phyloP scores from a whole-genome alignment of 92 coral and sea anemone species.

The Bergia puertoricense region DNA sequence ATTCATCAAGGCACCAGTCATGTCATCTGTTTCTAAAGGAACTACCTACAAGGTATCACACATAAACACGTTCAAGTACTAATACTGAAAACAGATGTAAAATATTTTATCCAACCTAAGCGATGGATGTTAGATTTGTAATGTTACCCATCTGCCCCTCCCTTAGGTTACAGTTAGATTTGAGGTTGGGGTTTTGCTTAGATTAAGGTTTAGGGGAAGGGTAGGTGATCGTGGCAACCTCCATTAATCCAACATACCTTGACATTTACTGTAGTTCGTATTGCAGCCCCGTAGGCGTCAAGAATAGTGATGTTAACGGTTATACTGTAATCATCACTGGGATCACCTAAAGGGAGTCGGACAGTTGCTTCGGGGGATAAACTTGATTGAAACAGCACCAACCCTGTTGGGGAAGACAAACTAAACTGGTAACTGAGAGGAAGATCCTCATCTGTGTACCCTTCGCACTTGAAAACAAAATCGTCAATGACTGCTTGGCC shows the following conservation, averaged over 20 bases:
- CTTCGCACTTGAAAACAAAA: conserved; percentile 60
- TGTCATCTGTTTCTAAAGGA: conserved; percentile 63
- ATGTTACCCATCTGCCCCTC: too few relatives aligned
- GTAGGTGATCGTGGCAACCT: too few relatives aligned
- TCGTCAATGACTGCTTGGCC: conserved; percentile 75
- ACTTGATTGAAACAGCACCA: conserved; percentile 65
- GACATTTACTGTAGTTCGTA: conserved; percentile 20
- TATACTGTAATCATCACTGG: conserved; percentile 47
- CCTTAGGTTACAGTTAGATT: too few relatives aligned
- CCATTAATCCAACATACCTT: neutral
- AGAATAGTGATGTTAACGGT: conserved; percentile 52
- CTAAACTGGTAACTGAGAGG: conserved; percentile 73
- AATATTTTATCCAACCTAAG: neutral
- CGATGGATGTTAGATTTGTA: neutral
- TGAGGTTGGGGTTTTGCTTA: too few relatives aligned
- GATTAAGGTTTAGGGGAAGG: too few relatives aligned
- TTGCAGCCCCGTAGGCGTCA: conserved; percentile 71
- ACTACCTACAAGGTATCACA: conserved; percentile 50
- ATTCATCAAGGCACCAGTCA: conserved; percentile 54
- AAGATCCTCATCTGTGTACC: conserved; percentile 64
- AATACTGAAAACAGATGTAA: neutral
- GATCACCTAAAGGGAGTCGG: conserved; percentile 82
- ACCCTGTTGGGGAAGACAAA: conserved; percentile 47
- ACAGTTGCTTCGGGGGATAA: conserved; percentile 52
- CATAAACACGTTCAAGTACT: neutral